These are phyloP conservation scores for Rhingia rostrata DNA, from an alignment of 2,888 invertebrate genomes.

Conservation along the genomic window DNA sequence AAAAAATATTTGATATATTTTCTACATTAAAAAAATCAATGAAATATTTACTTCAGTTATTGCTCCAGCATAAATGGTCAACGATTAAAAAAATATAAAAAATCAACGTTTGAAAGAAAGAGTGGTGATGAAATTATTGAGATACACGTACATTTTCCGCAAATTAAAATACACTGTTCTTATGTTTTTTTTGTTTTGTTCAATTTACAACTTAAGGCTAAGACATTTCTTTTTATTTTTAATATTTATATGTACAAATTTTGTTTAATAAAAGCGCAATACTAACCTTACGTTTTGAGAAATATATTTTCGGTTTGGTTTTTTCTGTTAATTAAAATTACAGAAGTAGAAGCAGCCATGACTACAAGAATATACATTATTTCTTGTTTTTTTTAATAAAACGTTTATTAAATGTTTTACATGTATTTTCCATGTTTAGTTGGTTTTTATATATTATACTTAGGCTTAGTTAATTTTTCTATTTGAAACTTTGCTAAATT, in stretches of 20 bases:
- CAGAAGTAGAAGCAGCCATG: constrained; percentile 68
- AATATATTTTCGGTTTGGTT: constrained; percentile 39
- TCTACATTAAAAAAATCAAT: constrained; percentile 53
- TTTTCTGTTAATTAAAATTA: constrained; percentile 53
- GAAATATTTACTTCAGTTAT: constrained; percentile 32
- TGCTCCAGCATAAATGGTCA: constrained; percentile 44
- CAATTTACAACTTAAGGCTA: constrained; percentile 69
- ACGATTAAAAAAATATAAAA: constrained; percentile 21
- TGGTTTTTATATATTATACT: constrained; percentile 33
- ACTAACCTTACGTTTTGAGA: constrained; percentile 54
- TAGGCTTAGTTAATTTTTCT: constrained; percentile 66
- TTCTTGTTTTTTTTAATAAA: constrained; percentile 30
- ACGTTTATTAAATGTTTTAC: constrained; percentile 35
- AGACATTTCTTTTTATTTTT: constrained; percentile 40
- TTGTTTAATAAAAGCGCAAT: constrained; percentile 48
- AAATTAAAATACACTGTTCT: constrained; percentile 51
- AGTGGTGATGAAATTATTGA: constrained; percentile 39
- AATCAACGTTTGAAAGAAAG: constrained; percentile 30
- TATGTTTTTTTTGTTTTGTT: constrained; percentile 49
- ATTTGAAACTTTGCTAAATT: constrained; percentile 71
- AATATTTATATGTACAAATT: constrained; percentile 49
- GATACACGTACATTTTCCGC: constrained; percentile 35
- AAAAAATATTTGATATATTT: constrained; percentile 32
- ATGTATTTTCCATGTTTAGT: constrained; percentile 9
- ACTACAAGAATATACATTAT: constrained; percentile 60